A percentile compares a stretch with the other conserved stretches of the same genome.
phyloP scores from a whole-genome alignment of 1,140 invertebrate species.

The Hesperophylax magnus region DNA sequence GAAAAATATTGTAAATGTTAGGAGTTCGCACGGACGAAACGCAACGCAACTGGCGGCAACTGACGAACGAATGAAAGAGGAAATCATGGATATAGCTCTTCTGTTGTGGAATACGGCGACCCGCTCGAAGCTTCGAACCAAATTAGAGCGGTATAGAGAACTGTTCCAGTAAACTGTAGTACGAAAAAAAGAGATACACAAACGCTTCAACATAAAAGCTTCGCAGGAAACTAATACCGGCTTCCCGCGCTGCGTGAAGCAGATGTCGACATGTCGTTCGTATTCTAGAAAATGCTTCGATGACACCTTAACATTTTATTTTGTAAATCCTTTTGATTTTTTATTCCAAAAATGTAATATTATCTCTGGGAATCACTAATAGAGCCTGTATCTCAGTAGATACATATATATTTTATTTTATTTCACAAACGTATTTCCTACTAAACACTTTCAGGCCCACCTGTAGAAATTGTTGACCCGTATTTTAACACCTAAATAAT shows the following conservation, averaged over 20 bases:
- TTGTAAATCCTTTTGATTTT: slow-evolving; percentile 13
- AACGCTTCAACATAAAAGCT: slow-evolving; percentile 48
- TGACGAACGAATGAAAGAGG: slow-evolving; percentile 52
- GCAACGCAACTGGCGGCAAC: slow-evolving; percentile 45
- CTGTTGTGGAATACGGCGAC: slow-evolving; percentile 38
- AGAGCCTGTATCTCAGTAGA: not conserved
- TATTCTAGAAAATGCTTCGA: slow-evolving; percentile 57
- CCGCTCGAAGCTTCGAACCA: slow-evolving; percentile 24
- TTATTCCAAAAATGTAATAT: not conserved
- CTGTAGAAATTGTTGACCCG: slow-evolving; percentile 24
- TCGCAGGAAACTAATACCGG: slow-evolving; percentile 38
- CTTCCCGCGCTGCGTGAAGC: slow-evolving; percentile 53
- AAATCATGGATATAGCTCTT: slow-evolving; percentile 43
- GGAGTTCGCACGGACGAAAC: slow-evolving; percentile 43
- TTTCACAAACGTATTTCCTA: not conserved
- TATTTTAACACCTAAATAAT: slow-evolving; percentile 10
- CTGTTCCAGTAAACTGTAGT: slow-evolving; percentile 3
- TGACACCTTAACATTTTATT: slow-evolving; percentile 48
- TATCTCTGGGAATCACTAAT: not conserved
- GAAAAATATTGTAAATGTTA: slow-evolving; percentile 27
- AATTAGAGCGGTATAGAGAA: not conserved
- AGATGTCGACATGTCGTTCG: slow-evolving; percentile 56
- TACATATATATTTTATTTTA: not conserved
- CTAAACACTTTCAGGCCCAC: slow-evolving; percentile 25
- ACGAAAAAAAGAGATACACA: slow-evolving; percentile 52